Evolutionary conservation across 37 sponge, comb jelly and placozoan genomes (phyloP).

Genomic region (Chondrosia reniformis): DNA sequence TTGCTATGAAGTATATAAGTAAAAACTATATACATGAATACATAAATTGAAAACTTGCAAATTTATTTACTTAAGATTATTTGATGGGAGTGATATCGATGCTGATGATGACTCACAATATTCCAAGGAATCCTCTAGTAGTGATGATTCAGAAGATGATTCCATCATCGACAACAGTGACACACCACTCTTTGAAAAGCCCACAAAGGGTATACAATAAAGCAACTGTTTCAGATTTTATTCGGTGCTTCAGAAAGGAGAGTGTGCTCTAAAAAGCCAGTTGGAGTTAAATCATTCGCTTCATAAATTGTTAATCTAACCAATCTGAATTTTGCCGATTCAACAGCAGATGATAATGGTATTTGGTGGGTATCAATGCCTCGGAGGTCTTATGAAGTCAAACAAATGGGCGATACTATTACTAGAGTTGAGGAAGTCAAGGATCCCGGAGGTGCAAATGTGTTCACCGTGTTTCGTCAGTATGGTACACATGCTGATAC

Average conservation of each 20-base stretch:
- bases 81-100: not conserved
- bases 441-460: not conserved
- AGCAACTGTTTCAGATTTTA: not conserved
- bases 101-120: not conserved
- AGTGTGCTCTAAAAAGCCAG: conserved; percentile 22
- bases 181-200: not conserved
- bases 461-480: not conserved
- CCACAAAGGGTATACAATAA: not conserved
- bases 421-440: not conserved
- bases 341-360: conserved; percentile 34
- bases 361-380: conserved; percentile 25
- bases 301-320: conserved; percentile 14
- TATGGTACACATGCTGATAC: not conserved
- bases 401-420: not conserved
- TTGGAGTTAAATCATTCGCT: conserved; percentile 20
- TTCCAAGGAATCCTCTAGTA: no score
- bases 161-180: not conserved
- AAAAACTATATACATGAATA: not conserved
- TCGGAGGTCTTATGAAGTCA: conserved; percentile 19
- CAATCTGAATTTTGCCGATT: not conserved
- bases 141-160: not conserved
- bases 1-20: not conserved
- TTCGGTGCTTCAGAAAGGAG: not conserved
- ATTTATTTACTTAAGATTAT: not conserved
- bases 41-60: not conserved